Evolutionary conservation across 2,888 invertebrate genomes (phyloP).

Genomic region (Zaprionus obscuricornis): DNA sequence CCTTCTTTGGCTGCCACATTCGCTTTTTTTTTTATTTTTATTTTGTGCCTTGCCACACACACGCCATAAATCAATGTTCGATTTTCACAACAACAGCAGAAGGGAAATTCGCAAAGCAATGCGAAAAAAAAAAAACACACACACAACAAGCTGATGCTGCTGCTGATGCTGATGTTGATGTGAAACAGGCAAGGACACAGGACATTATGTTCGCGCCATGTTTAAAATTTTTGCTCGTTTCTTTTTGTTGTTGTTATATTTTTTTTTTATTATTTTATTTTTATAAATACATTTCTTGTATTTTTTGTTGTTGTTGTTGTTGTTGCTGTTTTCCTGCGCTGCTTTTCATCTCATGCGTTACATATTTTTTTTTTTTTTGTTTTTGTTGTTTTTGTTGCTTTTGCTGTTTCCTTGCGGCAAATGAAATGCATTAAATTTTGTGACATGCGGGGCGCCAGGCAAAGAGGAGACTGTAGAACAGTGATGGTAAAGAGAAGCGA

Average conservation of each 20-base stretch:
- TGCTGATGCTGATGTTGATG: no score
- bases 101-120: constrained; percentile 69
- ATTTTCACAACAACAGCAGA: constrained; percentile 67
- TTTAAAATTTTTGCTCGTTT: constrained; percentile 67
- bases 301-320: constrained; percentile 39
- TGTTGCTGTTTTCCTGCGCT: constrained; percentile 51
- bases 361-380: constrained; percentile 62
- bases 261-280: constrained; percentile 47
- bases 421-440: constrained; percentile 69
- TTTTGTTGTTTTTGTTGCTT: constrained; percentile 38
- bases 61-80: constrained; percentile 81
- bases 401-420: constrained; percentile 45
- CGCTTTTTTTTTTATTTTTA: constrained; percentile 40
- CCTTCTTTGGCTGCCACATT: constrained; percentile 10
- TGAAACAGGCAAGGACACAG: constrained; percentile 74
- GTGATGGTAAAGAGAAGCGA: not conserved
- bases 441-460: constrained; percentile 75
- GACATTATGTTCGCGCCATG: constrained; percentile 83
- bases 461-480: constrained; percentile 3
- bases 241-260: constrained; percentile 35
- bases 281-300: constrained; percentile 28
- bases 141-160: no score
- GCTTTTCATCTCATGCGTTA: constrained; percentile 75
- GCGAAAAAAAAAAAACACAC: constrained; percentile 36
- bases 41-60: constrained; percentile 52